Conservation (phyloP, 2,797 vertebrate genomes). For the Poecilia gillii region DNA sequence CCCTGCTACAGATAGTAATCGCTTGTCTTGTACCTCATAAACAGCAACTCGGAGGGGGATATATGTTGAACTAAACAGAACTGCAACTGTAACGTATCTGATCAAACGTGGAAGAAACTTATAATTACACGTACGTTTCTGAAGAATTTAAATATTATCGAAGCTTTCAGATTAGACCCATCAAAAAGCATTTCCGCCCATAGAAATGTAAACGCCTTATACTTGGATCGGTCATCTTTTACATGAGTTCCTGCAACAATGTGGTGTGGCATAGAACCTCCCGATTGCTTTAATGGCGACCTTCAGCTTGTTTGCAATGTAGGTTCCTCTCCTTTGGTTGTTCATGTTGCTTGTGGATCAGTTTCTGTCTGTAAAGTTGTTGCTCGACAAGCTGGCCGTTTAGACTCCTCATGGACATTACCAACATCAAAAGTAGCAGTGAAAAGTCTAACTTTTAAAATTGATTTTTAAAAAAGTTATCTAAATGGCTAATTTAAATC, state of each 20-base stretch:
- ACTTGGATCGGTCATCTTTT: not conserved
- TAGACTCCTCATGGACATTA: not conserved
- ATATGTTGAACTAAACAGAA: not conserved
- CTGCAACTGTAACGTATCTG: conserved; percentile 15
- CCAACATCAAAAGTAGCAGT: not conserved
- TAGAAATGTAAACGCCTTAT: not conserved
- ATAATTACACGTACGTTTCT: not conserved
- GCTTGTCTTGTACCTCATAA: conserved; percentile 7
- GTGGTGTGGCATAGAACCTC: not conserved
- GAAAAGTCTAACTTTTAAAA: not conserved
- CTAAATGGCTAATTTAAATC: not conserved
- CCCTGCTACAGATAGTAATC: conserved; percentile 13
- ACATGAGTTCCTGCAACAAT: not conserved
- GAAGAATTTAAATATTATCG: not conserved
- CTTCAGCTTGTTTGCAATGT: not conserved
- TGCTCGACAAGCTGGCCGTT: too few species aligned
- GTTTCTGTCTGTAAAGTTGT: not conserved
- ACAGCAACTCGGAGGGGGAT: not conserved
- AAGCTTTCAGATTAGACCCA: not conserved
- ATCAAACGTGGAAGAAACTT: conserved; percentile 25
- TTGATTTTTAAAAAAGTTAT: not conserved
- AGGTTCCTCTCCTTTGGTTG: not conserved
- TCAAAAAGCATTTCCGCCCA: not conserved
- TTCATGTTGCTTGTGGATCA: not conserved
- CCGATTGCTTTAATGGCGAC: not conserved